phyloP scores from a whole-genome alignment of 2,797 vertebrate genomes.

The Borostomias antarcticus region DNA sequence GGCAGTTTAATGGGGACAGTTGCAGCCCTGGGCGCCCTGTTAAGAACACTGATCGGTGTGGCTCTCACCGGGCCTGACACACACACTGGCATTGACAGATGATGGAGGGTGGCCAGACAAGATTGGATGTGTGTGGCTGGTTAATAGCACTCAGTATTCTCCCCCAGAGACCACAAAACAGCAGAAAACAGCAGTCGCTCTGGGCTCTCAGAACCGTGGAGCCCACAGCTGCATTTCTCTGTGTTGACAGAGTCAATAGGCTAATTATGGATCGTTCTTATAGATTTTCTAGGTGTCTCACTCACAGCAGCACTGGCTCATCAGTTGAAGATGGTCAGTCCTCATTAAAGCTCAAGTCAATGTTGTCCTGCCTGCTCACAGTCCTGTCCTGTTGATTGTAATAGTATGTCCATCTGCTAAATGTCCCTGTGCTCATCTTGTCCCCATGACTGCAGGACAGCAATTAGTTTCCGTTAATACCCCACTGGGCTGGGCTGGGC shows the following conservation, averaged over 20 bases:
- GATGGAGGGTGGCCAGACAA: background rate
- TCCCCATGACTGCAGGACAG: conserved; percentile 45
- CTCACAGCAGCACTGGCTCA: background rate
- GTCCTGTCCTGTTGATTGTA: background rate
- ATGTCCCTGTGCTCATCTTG: conserved; percentile 27
- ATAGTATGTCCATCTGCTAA: conserved; percentile 30
- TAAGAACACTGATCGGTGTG: background rate
- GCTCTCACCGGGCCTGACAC: background rate
- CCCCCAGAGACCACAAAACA: background rate
- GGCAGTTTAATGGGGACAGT: background rate
- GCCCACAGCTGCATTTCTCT: too few species aligned
- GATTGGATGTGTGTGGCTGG: background rate
- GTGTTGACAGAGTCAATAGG: too few species aligned
- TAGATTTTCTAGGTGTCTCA: background rate
- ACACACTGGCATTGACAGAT: background rate
- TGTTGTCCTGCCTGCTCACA: background rate
- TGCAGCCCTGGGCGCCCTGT: background rate
- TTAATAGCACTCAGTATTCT: background rate
- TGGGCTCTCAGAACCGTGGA: too few species aligned
- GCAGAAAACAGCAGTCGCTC: too few species aligned
- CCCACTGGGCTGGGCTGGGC: conserved; percentile 41
- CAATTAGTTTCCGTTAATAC: conserved; percentile 59
- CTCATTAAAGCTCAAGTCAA: conserved; percentile 13
- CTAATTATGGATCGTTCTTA: background rate
- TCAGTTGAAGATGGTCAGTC: background rate